Evolutionary conservation across 2,797 vertebrate genomes (phyloP), one percentile per base, ranked within the genome.

Genomic region (Sebastes reedi): DNA sequence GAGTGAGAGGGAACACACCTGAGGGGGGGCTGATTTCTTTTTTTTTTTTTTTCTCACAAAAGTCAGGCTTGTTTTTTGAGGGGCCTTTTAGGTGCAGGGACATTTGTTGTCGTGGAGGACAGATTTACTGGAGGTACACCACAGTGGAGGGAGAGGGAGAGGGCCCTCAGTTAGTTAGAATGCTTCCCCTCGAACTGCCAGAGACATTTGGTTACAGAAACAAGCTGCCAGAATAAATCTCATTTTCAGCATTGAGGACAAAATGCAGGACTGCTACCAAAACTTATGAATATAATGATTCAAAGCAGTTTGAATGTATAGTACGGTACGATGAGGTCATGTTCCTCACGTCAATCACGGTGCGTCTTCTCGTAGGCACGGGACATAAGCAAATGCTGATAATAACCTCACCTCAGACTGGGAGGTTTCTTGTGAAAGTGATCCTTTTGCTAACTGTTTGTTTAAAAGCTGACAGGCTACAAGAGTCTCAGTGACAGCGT

Each of bases 391-490:
- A 52, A 30, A 71, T 59, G 71, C 81, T 16, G 50, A 84, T 81
- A 89, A 90, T 82, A 89, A 90, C 82, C 84, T 90, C 84, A 86
- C 88, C 75, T 72, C 79, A 80, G 72, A 87, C 90, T 83, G 85
- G 84, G 88, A 92, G 86, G 84, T 89, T 87, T 90, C 83, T 77
- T 90, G 88, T 87, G 90, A 91, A 93, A 91, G 88, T 78, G 88
- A 92, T 92, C 89, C 90, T 84, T 92, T 87, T 90, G 82, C 90
- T 82, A 90, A 90, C 92, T 91, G 94, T 94, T 93, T 92, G 92
- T 95, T 94, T 91, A 85, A 92, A 93, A 93, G 91, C 91, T 95
- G 95, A 95, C 94, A 94, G 94, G 89, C 91, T 93, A 95, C 95
- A 95, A 95, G 95, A 92, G 90, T 92, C 91, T 85, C 59, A 0